Percentiles rank a stretch among this genome's conserved stretches.
Conservation (phyloP, 64 coral and sea anemone genomes). For the Anthopleura sola region DNA sequence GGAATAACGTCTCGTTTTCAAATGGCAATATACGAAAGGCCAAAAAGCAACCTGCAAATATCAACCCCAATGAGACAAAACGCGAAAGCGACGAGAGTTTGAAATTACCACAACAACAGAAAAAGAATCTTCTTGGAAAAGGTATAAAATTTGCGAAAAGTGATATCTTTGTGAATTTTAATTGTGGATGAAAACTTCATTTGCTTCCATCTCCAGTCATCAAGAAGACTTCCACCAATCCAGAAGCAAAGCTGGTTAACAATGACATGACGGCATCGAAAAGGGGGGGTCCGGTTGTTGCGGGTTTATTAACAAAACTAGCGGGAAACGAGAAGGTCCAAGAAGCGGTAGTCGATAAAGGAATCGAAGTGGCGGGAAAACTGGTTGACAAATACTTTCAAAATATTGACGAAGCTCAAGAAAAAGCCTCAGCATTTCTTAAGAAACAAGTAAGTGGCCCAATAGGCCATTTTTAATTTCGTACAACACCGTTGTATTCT, state of each 20-base stretch:
- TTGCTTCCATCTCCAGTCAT: not conserved
- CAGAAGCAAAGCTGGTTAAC: not conserved
- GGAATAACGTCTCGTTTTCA: too few relatives aligned
- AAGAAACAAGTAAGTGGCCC: slow-evolving; percentile 19
- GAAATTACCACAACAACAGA: too few relatives aligned
- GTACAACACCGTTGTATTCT: too few relatives aligned
- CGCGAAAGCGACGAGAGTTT: too few relatives aligned
- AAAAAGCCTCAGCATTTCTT: slow-evolving; percentile 39
- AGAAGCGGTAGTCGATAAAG: slow-evolving; percentile 48
- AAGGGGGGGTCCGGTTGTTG: not conserved
- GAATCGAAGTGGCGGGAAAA: slow-evolving; percentile 47
- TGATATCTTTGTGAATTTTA: too few relatives aligned
- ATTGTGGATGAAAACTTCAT: not conserved
- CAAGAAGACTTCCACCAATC: not conserved
- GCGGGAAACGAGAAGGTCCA: slow-evolving; percentile 28
- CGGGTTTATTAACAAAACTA: not conserved
- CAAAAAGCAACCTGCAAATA: not conserved
- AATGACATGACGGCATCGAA: not conserved
- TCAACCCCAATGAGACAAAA: too few relatives aligned
- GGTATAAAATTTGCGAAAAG: too few relatives aligned
- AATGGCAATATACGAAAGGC: not conserved
- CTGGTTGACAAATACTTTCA: slow-evolving; percentile 41
- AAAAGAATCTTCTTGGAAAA: too few relatives aligned
- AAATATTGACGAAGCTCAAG: slow-evolving; percentile 31
- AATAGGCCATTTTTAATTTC: too few relatives aligned